A percentile compares a stretch with the other conserved stretches of the same genome.
Conservation (phyloP, 1,140 invertebrate species). For the Mycetomoellerius zeteki region DNA sequence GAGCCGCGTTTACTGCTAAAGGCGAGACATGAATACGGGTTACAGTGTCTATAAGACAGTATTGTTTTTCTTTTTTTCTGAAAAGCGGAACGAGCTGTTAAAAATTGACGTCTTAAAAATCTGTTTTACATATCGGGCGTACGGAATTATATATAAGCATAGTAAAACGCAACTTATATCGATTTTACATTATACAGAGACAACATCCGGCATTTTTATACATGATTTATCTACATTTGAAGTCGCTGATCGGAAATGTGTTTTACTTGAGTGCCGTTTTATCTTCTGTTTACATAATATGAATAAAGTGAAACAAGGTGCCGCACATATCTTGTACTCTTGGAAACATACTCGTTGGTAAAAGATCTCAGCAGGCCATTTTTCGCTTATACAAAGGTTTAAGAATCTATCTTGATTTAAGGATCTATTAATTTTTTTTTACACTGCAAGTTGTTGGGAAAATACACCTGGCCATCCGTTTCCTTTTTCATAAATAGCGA, state of each 20-base stretch:
- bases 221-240: slow-evolving; percentile 60
- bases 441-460: slow-evolving; percentile 39
- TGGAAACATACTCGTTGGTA: slow-evolving; percentile 36
- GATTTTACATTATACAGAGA: slow-evolving; percentile 21
- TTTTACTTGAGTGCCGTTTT: background rate
- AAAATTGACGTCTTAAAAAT: background rate
- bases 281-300: slow-evolving; percentile 33
- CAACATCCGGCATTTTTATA: slow-evolving; percentile 34
- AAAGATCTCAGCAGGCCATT: slow-evolving; percentile 42
- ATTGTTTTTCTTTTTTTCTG: background rate
- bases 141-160: background rate
- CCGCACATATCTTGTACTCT: slow-evolving; percentile 1
- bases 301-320: slow-evolving; percentile 37
- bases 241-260: slow-evolving; percentile 27
- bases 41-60: background rate
- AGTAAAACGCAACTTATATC: background rate
- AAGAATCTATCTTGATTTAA: slow-evolving; percentile 29
- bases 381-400: slow-evolving; percentile 30
- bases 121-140: background rate
- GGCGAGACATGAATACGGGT: slow-evolving; percentile 2
- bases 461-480: slow-evolving; percentile 7
- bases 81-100: background rate
- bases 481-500: slow-evolving; percentile 27
- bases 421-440: slow-evolving; percentile 46
- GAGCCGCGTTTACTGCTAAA: background rate